Base-by-base conservation (phyloP, 1,140 invertebrate genomes). In the Saccostrea echinata region DNA sequence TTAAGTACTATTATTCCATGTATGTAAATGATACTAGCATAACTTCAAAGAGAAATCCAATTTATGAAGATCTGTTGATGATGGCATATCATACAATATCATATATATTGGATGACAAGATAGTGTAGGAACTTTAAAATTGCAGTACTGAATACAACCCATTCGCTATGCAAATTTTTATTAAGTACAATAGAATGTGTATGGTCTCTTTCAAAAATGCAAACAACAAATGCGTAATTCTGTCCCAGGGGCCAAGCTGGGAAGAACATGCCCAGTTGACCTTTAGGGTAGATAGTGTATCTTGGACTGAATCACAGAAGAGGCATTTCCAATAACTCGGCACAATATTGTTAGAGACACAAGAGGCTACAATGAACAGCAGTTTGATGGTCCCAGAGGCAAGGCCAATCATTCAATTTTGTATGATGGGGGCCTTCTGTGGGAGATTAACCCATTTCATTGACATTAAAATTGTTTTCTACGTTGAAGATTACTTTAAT, bases 311-410 rank as follows among this genome's bases (percentile, higher is more conserved):
- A 76, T 76, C 68, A 76, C 68, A 76, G 27, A 30, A 61, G 27
- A 76, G 68, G 27, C 27, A 76, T 76, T 76, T 76, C 27, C 68
- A 76, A 13, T 76, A 76, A 27, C 27, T 76, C 68, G 9, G 16
- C 8, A 76, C 68, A 35, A 30, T 76, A 33, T 76, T 76, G 16
- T 27, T 76, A 76, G 9, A 76, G 12, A 76, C 68, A 76, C 68
- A 12, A 33, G 24, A 76, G 24, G 68, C 13, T 30, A 3, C 12
- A 30, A 27, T 11, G 27, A 27, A 33, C 24, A 71, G 24, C 24
- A 24, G n/a, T 30, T 71, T 27, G 55, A 21, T 6, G 11, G 68
- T 76, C 68, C 27, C 68, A 9, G 3, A 30, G 68, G 68, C 16
- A 33, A 71, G 55, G 16, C 16, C 55, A 61, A n/a, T 18, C n/a